Base-by-base conservation (phyloP, 30 jellyfish, hydroid and myxozoan species). In the Rhopilema esculentum region DNA sequence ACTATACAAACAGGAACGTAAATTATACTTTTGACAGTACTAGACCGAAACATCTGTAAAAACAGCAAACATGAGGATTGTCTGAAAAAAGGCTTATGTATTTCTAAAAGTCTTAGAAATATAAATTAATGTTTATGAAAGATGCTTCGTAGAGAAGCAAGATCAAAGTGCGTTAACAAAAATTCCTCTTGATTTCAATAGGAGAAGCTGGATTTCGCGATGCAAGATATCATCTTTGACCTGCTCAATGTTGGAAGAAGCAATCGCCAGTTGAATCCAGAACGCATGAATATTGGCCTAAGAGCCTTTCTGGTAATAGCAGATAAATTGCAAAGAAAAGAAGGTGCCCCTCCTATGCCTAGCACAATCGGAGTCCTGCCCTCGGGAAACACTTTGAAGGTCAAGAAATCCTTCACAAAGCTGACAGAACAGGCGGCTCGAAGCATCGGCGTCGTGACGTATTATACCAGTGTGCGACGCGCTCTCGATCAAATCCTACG, bases 331-430 rank as follows among this genome's bases (percentile, higher is more conserved):
- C 99, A 95, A 69, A 75, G 99, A n/a, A 95, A 95, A 71, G 99
- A 95, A 86, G 99, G 97, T 64, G 90, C 99, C 33, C 99, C 99
- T n/a, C 99, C 99, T 22, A 95, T 95, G 99, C 99, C 99, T 18
- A 91, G 99, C 50, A 91, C 97, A 28, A 95, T 95, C 79, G 99
- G 99, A 0, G 98, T 86, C 0, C 69, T 95, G 72, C 99, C 99
- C 0, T 95, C 99, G 18, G 97, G 97, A 9, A 95, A 90, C 77
- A 95, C 99, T 4, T 78, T 95, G 49, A 95, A 95, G 72, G 99
- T 95, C 28, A 95, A 95, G 88, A 95, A 95, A 57, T 86, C 99
- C 0, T 90, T 95, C 78, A 95, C 98, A 15, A 95, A 95, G 81
- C 90, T 95, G 61, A 95, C 99, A 24, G 99, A 95, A 77, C 98